Evolutionary conservation across 30 jellyfish, hydroid and myxozoan species (phyloP), one percentile per base, ranked within the genome.

Genomic region (Aurelia aurita): DNA sequence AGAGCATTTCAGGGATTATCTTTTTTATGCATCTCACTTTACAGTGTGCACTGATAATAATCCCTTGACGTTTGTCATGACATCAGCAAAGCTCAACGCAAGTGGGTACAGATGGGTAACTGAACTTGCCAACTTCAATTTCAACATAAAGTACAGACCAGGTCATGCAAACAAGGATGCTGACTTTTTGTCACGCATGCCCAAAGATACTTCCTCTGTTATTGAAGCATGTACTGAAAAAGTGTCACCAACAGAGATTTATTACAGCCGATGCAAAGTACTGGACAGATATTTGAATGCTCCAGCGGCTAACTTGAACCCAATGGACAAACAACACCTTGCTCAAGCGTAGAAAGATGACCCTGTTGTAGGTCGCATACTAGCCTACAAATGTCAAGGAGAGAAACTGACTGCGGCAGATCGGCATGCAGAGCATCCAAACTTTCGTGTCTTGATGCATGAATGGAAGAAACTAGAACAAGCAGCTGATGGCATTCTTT

Each of bases 91-190:
- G 46, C 46, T 34, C 5, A 34, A 34, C 7, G 46, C 46, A 34
- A 34, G 10, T 10, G 46, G 46, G 5, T 34, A 34, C 46, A 34
- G 46, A 34, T 34, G 46, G 46, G 46, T 34, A 34, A 34, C 46
- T 0, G 46, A 34, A 34, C 46, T 34, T 34, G 46, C 46, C 46
- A 34, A 34, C 7, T 34, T 34, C 46, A 34, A 34, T 10, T 34
- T 34, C 46, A 10, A 34, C 46, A 34, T 34, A 0, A 34, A 34
- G 7, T 34, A 34, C 46, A 29, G 86, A 21, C 86, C 74, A 6
- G 82, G 89, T 16, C 19, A 35, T 16, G 69, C 47, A 78, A 78
- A 78, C 55, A 45, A 43, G 32, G 89, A 78, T 78, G 89, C 89
- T 7, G 84, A 78, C 53, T 18, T 35, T 59, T 34, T 78, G 34